A percentile compares a stretch with the other conserved stretches of the same genome.
phyloP scores from a whole-genome alignment of 2,888 invertebrate species.

The Cartodere bifasciata region DNA sequence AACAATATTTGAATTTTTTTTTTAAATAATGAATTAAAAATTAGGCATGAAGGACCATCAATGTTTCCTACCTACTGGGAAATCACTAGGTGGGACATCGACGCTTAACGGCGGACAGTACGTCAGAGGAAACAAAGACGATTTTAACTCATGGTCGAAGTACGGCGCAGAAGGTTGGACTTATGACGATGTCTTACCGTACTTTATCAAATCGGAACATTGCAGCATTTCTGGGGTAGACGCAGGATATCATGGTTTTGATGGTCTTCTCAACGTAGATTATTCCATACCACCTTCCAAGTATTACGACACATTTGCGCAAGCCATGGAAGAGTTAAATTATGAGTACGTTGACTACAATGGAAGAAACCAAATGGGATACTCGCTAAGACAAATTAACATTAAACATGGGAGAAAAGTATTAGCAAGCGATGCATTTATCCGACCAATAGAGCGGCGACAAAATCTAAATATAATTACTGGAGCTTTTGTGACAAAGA shows the following conservation, averaged over 20 bases:
- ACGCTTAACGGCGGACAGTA: conserved; percentile 77
- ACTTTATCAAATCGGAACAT: conserved; percentile 76
- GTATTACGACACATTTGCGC: conserved; percentile 45
- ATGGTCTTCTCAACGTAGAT: conserved; percentile 60
- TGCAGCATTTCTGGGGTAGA: conserved; percentile 61
- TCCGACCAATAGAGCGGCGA: conserved; percentile 57
- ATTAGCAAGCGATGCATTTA: conserved; percentile 69
- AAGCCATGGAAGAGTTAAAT: conserved; percentile 63
- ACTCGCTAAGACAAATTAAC: conserved; percentile 47
- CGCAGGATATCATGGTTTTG: conserved; percentile 49
- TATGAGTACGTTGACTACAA: conserved; percentile 67
- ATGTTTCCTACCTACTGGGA: conserved; percentile 72
- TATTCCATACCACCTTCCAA: conserved; percentile 61
- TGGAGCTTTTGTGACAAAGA: conserved; percentile 57
- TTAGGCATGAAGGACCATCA: conserved; percentile 57
- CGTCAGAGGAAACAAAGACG: conserved; percentile 60
- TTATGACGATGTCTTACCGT: conserved; percentile 67
- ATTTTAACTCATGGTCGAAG: conserved; percentile 72
- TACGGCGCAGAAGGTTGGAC: conserved; percentile 73
- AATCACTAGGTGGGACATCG: conserved; percentile 71
- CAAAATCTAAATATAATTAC: conserved; percentile 63
- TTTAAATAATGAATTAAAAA: conserved; percentile 4
- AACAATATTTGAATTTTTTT: no score
- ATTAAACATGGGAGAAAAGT: conserved; percentile 63
- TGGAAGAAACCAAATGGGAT: conserved; percentile 53